Percentiles rank a stretch among this genome's conserved stretches.
phyloP scores from a whole-genome alignment of 1,140 invertebrate species.

The Aphaenogaster rudis region DNA sequence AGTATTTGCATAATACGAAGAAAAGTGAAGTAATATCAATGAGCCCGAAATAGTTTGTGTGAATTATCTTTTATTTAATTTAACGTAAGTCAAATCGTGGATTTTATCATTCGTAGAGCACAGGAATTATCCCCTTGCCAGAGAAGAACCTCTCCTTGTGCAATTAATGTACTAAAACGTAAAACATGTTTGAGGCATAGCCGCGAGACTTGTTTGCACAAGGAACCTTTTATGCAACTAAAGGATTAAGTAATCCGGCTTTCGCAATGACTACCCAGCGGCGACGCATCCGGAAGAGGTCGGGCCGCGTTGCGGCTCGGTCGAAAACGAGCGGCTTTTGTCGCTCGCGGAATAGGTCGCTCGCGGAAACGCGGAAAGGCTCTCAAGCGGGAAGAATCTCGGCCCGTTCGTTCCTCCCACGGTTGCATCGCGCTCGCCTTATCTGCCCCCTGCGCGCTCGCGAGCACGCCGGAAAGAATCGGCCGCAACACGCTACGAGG shows the following conservation, averaged over 20 bases:
- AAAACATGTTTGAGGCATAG: neutral
- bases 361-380: constrained; percentile 73
- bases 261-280: constrained; percentile 2
- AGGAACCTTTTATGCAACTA: constrained; percentile 11
- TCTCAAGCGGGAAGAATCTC: constrained; percentile 67
- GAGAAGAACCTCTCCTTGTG: neutral
- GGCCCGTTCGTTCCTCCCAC: constrained; percentile 71
- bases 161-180: neutral
- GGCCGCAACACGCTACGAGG: constrained; percentile 39
- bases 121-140: neutral
- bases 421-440: constrained; percentile 64
- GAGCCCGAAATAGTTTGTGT: neutral
- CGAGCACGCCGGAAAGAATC: constrained; percentile 65
- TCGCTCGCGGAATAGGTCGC: constrained; percentile 54
- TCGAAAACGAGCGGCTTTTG: constrained; percentile 65
- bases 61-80: neutral
- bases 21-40: neutral
- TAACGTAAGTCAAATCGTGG: neutral
- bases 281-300: constrained; percentile 46
- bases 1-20: neutral
- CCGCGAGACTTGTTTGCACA: neutral
- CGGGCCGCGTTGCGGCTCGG: neutral
- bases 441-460: constrained; percentile 59
- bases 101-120: neutral
- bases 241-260: constrained; percentile 33